A percentile compares a stretch with the other conserved stretches of the same genome.
These are phyloP conservation scores for Lepidocyrtoides sp. DNA, from an alignment of 2,888 invertebrate genomes.

Conservation along the genomic window DNA sequence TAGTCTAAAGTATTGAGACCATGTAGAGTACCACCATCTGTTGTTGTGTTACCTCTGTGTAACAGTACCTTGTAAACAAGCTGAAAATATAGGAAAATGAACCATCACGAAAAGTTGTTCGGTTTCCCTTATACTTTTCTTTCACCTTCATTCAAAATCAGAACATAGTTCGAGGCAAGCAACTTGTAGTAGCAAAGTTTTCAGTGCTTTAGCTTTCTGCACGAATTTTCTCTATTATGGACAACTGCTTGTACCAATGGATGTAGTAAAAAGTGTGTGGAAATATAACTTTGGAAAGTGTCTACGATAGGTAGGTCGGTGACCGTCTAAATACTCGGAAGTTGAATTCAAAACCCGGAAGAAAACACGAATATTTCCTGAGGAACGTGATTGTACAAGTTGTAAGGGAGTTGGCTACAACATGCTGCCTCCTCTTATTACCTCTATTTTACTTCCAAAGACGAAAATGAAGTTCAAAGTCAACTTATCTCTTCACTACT, in stretches of 20 bases:
- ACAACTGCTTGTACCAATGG: background rate
- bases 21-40: too few species aligned
- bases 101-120: background rate
- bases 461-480: conserved; percentile 78
- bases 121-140: conserved; percentile 13
- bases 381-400: conserved; percentile 61
- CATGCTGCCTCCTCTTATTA: conserved; percentile 64
- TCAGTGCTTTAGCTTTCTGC: conserved; percentile 4
- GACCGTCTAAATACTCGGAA: conserved; percentile 22
- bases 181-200: conserved; percentile 36
- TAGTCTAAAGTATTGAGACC: too few species aligned
- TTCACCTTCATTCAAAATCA: conserved; percentile 67
- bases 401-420: conserved; percentile 47
- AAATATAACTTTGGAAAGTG: background rate
- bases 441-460: background rate
- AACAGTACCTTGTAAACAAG: conserved; percentile 30
- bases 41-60: background rate
- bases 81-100: conserved; percentile 58
- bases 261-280: background rate
- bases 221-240: too few species aligned
- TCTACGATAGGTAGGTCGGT: background rate
- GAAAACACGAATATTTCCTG: conserved; percentile 73
- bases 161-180: conserved; percentile 42
- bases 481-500: conserved; percentile 65
- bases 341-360: conserved; percentile 67